phyloP scores from a whole-genome alignment of 2,888 invertebrate genomes.

The Abrostola triplasia region DNA sequence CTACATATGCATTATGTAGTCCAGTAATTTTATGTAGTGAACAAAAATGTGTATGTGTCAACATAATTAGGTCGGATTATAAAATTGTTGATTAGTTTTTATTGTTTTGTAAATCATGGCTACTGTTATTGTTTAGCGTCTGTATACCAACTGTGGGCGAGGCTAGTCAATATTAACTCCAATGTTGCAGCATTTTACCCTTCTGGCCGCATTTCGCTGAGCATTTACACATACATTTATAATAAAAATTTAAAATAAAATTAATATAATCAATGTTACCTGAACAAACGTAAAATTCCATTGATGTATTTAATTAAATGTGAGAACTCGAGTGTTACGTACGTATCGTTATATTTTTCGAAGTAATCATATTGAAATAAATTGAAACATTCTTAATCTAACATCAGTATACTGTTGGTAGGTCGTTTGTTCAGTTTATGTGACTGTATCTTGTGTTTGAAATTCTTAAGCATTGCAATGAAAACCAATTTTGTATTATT shows the following conservation, averaged over 20 bases:
- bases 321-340: slow-evolving; percentile 69
- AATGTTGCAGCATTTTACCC: slow-evolving; percentile 62
- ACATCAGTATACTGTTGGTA: slow-evolving; percentile 69
- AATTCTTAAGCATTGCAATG: slow-evolving; percentile 80
- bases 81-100: slow-evolving; percentile 81
- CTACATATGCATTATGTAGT: slow-evolving; percentile 42
- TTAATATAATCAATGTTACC: slow-evolving; percentile 59
- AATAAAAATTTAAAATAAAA: slow-evolving; percentile 49
- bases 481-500: slow-evolving; percentile 87
- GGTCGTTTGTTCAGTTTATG: slow-evolving; percentile 82
- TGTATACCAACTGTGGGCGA: slow-evolving; percentile 41
- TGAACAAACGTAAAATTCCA: slow-evolving; percentile 71
- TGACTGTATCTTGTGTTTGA: slow-evolving; percentile 76
- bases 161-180: slow-evolving; percentile 68
- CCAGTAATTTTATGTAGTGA: slow-evolving; percentile 48
- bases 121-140: slow-evolving; percentile 54
- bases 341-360: slow-evolving; percentile 79
- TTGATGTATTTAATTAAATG: slow-evolving; percentile 74
- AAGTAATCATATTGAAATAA: slow-evolving; percentile 72
- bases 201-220: slow-evolving; percentile 74
- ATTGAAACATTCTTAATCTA: slow-evolving; percentile 65
- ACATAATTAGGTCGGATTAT: slow-evolving; percentile 54
- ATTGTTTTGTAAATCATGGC: slow-evolving; percentile 62
- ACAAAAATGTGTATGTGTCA: slow-evolving; percentile 51
- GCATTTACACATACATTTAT: slow-evolving; percentile 69